Conservation (phyloP, 2,888 invertebrate species). For the Caradrina clavipalpis region DNA sequence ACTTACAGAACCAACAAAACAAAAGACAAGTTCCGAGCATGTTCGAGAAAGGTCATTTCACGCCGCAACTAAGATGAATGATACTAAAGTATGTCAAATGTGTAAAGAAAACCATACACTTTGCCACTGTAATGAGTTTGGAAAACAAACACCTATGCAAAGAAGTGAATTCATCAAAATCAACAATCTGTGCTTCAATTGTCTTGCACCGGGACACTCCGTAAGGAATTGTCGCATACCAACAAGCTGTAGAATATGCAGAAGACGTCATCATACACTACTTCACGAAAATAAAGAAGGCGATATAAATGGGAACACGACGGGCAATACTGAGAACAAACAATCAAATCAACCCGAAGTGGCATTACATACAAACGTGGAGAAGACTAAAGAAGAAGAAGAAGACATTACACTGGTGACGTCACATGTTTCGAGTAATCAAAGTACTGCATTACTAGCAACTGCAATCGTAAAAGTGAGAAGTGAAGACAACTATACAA, state of each 20-base stretch:
- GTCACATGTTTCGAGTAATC: slow-evolving; percentile 3
- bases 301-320: slow-evolving; percentile 46
- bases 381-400: slow-evolving; percentile 25
- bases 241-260: slow-evolving; percentile 55
- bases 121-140: slow-evolving; percentile 59
- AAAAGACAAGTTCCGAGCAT: slow-evolving; percentile 1
- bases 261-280: slow-evolving; percentile 57
- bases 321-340: slow-evolving; percentile 38
- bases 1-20: slow-evolving; percentile 7
- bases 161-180: slow-evolving; percentile 50
- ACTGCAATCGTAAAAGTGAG: slow-evolving; percentile 15
- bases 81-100: slow-evolving; percentile 34
- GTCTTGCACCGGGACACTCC: slow-evolving; percentile 57
- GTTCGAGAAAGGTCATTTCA: slow-evolving; percentile 22
- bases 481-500: slow-evolving; percentile 13
- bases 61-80: slow-evolving; percentile 23
- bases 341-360: slow-evolving; percentile 16
- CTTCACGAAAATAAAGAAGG: slow-evolving; percentile 13
- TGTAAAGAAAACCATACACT: slow-evolving; percentile 55
- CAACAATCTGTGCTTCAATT: slow-evolving; percentile 61
- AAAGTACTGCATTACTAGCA: background rate
- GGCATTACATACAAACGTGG: slow-evolving; percentile 24
- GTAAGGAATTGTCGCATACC: slow-evolving; percentile 46
- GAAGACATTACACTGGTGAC: slow-evolving; percentile 10
- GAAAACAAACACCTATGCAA: slow-evolving; percentile 38